phyloP scores from a whole-genome alignment of 2,113 vertebrate species.

The Halcyon senegalensis region DNA sequence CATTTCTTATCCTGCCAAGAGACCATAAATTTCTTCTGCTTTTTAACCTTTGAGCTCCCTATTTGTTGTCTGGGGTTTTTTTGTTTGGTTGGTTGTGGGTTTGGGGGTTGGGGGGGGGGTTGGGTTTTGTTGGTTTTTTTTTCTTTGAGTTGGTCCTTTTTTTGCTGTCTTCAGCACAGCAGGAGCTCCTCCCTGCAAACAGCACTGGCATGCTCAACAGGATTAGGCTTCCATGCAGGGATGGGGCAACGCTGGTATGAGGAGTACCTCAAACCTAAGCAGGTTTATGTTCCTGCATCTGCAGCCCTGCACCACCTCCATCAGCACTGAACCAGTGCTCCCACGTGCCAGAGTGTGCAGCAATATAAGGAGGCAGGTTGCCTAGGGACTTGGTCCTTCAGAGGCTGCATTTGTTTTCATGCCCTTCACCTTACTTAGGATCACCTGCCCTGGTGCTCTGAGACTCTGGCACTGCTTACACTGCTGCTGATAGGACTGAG shows the following conservation, averaged over 20 bases:
- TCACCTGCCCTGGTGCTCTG: neutral
- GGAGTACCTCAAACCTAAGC: neutral
- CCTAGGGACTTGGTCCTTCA: neutral
- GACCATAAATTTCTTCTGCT: neutral
- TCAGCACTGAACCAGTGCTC: neutral
- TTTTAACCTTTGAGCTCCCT: neutral
- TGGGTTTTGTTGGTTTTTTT: neutral
- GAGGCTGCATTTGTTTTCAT: neutral
- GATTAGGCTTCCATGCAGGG: neutral
- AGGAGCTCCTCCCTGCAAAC: neutral
- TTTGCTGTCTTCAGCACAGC: neutral
- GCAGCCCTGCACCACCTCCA: neutral
- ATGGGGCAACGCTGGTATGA: neutral
- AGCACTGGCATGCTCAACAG: neutral
- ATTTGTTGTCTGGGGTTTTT: neutral
- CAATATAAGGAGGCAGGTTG: neutral
- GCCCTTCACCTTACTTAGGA: neutral
- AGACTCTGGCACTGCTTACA: neutral
- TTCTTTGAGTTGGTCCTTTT: neutral
- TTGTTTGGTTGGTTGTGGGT: too few relatives aligned
- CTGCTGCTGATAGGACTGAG: neutral
- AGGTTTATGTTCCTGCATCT: neutral
- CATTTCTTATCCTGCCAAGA: neutral
- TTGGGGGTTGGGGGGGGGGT: too few relatives aligned
- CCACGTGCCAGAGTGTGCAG: neutral